Conservation (phyloP, 2,113 vertebrate species). For the Nanger granti region DNA sequence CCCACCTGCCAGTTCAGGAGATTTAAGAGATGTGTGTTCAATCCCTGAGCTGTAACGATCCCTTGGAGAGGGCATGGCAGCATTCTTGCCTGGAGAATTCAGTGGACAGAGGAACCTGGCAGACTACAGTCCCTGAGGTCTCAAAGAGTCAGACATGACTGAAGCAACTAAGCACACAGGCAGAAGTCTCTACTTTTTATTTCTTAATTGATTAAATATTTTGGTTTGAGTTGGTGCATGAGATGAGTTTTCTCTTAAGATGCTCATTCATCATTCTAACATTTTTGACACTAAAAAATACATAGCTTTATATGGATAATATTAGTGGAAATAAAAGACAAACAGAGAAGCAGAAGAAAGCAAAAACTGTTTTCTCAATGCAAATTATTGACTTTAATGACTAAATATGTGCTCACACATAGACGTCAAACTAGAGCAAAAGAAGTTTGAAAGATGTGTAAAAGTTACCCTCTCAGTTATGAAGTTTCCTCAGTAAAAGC, state of each 20-base stretch:
- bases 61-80: neutral
- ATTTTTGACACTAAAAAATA: neutral
- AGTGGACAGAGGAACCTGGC: neutral
- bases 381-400: neutral
- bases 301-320: neutral
- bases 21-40: neutral
- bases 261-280: neutral
- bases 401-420: neutral
- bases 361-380: neutral
- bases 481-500: slow-evolving; percentile 1
- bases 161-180: neutral
- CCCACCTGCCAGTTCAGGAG: neutral
- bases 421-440: neutral
- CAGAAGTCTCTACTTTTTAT: neutral
- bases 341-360: neutral
- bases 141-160: neutral
- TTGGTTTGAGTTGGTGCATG: neutral
- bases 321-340: neutral
- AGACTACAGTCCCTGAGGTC: neutral
- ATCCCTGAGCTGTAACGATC: neutral
- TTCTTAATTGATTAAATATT: neutral
- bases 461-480: neutral
- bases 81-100: neutral
- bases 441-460: neutral
- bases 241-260: neutral